A percentile compares a stretch with the other conserved stretches of the same genome.
Conservation (phyloP, 2,113 vertebrate genomes). For the Takifugu bimaculatus region DNA sequence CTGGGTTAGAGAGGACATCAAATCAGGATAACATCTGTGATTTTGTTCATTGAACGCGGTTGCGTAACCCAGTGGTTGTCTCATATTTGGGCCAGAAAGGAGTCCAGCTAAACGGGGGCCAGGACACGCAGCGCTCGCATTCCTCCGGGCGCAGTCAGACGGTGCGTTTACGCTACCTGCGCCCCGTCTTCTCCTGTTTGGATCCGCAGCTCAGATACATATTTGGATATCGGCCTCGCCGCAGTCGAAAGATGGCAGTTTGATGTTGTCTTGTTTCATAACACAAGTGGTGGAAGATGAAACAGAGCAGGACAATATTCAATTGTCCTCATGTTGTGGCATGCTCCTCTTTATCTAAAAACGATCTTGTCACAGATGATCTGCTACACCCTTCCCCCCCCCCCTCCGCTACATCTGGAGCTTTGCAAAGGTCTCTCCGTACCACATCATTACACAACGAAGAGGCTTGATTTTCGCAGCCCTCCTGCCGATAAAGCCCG, state of each 20-base stretch:
- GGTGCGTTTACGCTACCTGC: conserved; percentile 18
- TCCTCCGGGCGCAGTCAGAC: conserved; percentile 25
- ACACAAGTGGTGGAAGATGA: not conserved
- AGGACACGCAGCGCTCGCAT: conserved; percentile 24
- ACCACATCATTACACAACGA: conserved; percentile 3
- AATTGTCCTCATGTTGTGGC: not conserved
- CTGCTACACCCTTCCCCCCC: not conserved
- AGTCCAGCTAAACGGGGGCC: conserved; percentile 22
- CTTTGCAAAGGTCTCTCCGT: conserved; percentile 8
- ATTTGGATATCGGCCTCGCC: not conserved
- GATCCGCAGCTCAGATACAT: too few relatives aligned
- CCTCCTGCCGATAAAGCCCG: conserved; percentile 14
- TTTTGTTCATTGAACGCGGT: conserved; percentile 9
- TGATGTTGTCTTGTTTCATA: not conserved
- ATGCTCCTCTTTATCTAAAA: not conserved
- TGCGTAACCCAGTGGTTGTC: conserved; percentile 11
- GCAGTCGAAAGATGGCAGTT: not conserved
- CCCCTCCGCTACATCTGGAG: conserved; percentile 20
- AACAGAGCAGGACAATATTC: not conserved
- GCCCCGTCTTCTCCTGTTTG: not conserved
- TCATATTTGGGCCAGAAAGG: conserved; percentile 23
- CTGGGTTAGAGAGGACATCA: not conserved
- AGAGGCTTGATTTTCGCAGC: not conserved
- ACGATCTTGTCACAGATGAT: not conserved
- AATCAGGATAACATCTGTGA: too few relatives aligned